Base-by-base conservation (phyloP, 23 tunicate species). In the Botrylloides violaceus region DNA sequence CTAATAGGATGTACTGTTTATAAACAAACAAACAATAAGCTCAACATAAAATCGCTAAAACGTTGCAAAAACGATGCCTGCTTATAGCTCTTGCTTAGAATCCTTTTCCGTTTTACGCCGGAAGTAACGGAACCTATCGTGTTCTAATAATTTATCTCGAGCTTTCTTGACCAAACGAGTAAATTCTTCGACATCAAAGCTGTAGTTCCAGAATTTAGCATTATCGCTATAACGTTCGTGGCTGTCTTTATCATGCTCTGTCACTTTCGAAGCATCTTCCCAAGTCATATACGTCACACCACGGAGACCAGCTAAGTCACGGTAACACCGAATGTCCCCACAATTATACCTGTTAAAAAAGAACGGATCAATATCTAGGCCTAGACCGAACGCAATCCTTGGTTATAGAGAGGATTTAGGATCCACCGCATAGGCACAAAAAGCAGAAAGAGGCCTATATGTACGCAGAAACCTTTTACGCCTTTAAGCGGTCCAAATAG, bases 251-350 rank as follows among this genome's bases (percentile, higher is more conserved):
- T 77, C 74, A 61, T 84, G 84, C 28, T 65, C 76, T 28, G 56
- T 64, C 66, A 78, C 25, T 48, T 66, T 79, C 2, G 83, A 83
- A 9, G 36, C 59, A 60, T 79, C 73, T 43, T 49, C 70, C 94
- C 94, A 85, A 7, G 94, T 85, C 77, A 85, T 33, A 76, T 85
- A 79, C 32, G 57, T 77, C 7, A 85, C n/a, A 21, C 94, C 94
- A 3, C 94, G 66, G 34, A 85, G 61, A 7, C 81, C 71, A 28
- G 94, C 94, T 9, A 85, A 61, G 36, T 85, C 94, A 1, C 94
- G 81, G 72, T 65, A 85, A 75, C 92, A 84, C 4, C 57, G 82
- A 6, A 82, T 71, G 0, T 64, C 83, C 24, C 74, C 74, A 59
- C 83, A 78, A 48, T 84, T 77, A 59, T 80, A 84, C 50, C 92